Evolutionary conservation across 1,140 invertebrate species (phyloP), one percentile per base, ranked within the genome.

Genomic region (Brachionus plicatilis): DNA sequence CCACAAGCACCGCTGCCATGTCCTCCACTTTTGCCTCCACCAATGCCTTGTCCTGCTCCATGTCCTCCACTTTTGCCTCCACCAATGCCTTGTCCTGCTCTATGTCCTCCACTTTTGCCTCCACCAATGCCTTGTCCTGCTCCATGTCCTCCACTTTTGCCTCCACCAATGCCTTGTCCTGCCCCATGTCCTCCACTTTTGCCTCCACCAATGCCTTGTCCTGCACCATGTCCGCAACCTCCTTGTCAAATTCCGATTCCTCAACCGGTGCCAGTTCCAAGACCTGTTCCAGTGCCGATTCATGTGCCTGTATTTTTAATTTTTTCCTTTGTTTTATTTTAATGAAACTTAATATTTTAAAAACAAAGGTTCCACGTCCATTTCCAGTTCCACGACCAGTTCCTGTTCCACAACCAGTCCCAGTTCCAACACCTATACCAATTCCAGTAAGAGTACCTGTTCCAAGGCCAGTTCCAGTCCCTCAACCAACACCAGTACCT

Each of bases 391-490:
- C 72, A 47, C 41, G 24, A 4, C 72, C 41, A 24, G 14, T 24
- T 47, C 72, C 41, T 27, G 72, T 76, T 9, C 72, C 72, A 0
- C 72, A 76, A 50, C 41, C 45, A 47, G 8, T 24, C 24, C 72
- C 41, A 50, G 72, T 76, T 24, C 72, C 72, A 47, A 12, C 6
- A 1, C 72, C 45, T 14, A 45, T 76, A 8, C 41, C 41, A 12
- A 12, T 50, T n/a, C 72, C 72, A 27, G 72, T 76, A 27, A 47
- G 41, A 76, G 43, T 76, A 27, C 72, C 41, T 47, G 72, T 76
- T 4, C 72, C 72, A 47, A 20, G 20, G 29, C 41, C 41, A 33
- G 24, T 33, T 47, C 72, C 72, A 47, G 72, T 76, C 1, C 72
- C 68, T 37, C 68, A 72, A 72, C 27, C n/a, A n/a, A 17, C 17